Evolutionary conservation across 2,797 vertebrate species (phyloP), one percentile per base, ranked within the genome.

Genomic region (Lepus oiostolus): DNA sequence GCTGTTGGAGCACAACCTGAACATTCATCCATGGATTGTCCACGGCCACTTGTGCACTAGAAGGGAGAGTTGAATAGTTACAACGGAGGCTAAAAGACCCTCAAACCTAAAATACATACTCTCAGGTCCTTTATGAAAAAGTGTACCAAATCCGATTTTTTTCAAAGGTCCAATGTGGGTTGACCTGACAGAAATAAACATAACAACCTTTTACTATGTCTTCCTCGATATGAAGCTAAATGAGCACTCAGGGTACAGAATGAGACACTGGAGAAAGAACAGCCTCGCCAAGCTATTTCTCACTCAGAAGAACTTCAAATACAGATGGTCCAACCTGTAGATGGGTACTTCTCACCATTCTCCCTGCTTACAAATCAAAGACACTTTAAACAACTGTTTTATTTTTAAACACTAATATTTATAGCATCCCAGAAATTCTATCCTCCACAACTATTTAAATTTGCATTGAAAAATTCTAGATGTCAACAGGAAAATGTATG

Each of bases 161-260:
- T 75, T 80, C 72, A 70, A 38, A 95, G 24, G 54, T 19, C 30
- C 50, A 75, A 12, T 52, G 13, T 70, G 42, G 42, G 42, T 47
- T 77, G 30, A 95, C 70, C 38, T 32, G 13, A 58, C 58, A 88
- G 58, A 74, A 95, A 91, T n/a, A 91, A 89, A 86, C 21, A 32
- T 9, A 6, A 42, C 14, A 95, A 93, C 4, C 77, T 86, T 62
- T 76, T 17, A 81, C 26, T 52, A 60, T 81, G 65, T 62, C 65
- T 92, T 83, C 85, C 62, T 67, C 83, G 38, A 82, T 72, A 60
- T 32, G 47, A 91, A 85, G 30, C 4, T 83, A 85, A 74, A 65
- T 68, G 86, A 85, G 83, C 11, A 74, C 16, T 13, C n/a, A 32
- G 14, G 21, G 7, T 63, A 67, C 11, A 68, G 35, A 85, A 30